Conservation (phyloP, 92 coral and sea anemone genomes). For the Anthopleura xanthogrammica region DNA sequence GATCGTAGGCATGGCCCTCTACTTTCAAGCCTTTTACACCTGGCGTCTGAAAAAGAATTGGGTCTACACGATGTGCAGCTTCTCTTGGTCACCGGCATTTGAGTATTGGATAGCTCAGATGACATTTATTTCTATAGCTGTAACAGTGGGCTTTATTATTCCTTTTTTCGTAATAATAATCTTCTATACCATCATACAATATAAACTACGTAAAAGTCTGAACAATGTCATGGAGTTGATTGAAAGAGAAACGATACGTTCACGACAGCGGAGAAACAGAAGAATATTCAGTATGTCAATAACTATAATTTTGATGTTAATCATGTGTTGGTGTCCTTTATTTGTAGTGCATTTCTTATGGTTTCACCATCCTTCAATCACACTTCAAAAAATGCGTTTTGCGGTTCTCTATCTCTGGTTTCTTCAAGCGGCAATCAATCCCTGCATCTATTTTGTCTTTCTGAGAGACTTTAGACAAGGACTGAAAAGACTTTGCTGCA, state of each 20-base stretch:
- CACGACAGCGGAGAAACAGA: constrained; percentile 5
- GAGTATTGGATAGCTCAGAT: not conserved
- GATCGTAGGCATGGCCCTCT: not conserved
- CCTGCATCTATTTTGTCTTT: not conserved
- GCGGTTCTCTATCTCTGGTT: not conserved
- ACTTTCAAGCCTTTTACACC: not conserved
- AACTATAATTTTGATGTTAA: not conserved
- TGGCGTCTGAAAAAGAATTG: not conserved
- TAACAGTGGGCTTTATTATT: not conserved
- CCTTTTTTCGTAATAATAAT: not conserved
- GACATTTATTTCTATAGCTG: not conserved
- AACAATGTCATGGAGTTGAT: not conserved
- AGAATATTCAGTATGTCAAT: not conserved
- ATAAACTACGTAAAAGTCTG: not conserved
- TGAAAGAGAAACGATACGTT: not conserved
- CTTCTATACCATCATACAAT: not conserved
- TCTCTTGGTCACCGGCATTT: not conserved
- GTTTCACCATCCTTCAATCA: not conserved
- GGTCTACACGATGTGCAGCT: not conserved
- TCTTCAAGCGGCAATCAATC: constrained; percentile 4
- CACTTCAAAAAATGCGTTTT: not conserved
- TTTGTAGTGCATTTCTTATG: not conserved
- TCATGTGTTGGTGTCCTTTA: not conserved
- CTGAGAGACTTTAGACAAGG: constrained; percentile 9
- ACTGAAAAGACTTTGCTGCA: not conserved